These are phyloP conservation scores for Meriones unguiculatus DNA, from an alignment of 2,113 vertebrate genomes.

Conservation along the genomic window DNA sequence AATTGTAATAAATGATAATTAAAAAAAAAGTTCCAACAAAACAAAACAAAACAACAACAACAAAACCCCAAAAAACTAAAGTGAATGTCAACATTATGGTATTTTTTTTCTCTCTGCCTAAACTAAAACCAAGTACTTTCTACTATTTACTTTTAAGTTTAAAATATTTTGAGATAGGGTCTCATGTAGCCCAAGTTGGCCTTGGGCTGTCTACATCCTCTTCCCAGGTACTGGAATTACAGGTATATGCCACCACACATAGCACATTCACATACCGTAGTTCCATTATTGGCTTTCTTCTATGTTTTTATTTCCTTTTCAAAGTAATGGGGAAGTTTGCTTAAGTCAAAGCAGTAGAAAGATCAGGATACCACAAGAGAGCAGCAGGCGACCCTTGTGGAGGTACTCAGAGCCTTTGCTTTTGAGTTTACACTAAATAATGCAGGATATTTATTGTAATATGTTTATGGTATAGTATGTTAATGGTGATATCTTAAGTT, in stretches of 20 bases:
- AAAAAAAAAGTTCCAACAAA: no score
- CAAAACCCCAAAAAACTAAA: background rate
- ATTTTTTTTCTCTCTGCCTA: background rate
- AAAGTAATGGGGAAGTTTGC: background rate
- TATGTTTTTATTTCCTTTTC: background rate
- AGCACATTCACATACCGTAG: background rate
- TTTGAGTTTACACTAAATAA: background rate
- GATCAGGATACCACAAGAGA: background rate
- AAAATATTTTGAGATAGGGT: background rate
- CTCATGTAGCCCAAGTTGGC: background rate
- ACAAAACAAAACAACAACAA: background rate
- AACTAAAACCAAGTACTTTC: background rate
- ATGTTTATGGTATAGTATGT: background rate
- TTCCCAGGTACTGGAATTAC: background rate
- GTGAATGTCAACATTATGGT: background rate
- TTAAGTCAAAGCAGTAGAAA: background rate
- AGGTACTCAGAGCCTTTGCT: background rate
- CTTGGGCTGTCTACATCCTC: background rate
- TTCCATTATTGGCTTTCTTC: background rate
- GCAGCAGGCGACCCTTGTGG: background rate
- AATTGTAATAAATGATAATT: no score
- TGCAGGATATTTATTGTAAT: background rate
- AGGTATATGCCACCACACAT: background rate
- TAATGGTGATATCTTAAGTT: conserved; percentile 15
- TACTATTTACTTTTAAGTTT: background rate